Conservation (phyloP, 1,140 invertebrate species). For the Drosophila neocordata region DNA sequence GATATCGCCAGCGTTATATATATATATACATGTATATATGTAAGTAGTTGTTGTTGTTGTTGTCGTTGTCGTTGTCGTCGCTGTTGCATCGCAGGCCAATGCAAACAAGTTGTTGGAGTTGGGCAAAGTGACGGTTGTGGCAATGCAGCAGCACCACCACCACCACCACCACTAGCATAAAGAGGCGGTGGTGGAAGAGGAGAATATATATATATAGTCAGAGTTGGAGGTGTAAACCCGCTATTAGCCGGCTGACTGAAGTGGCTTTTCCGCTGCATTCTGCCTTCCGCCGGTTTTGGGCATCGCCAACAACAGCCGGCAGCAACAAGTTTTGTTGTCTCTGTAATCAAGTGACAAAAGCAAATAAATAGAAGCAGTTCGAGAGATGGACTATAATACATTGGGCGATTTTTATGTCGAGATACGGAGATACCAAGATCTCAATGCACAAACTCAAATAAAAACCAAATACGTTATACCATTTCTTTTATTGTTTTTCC, state of each 20-base stretch:
- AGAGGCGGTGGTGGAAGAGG: conserved; percentile 10
- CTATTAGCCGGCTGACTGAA: conserved; percentile 15
- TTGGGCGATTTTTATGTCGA: no score
- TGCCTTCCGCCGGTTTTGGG: conserved; percentile 59
- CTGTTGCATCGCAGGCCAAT: conserved; percentile 31
- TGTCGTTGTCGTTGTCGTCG: conserved; percentile 7
- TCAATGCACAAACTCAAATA: not conserved
- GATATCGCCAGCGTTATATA: conserved; percentile 39
- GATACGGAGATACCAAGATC: not conserved
- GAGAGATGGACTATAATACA: not conserved
- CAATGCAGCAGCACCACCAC: not conserved
- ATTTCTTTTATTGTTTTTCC: not conserved
- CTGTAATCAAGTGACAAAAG: conserved; percentile 17
- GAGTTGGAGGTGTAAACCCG: conserved; percentile 22
- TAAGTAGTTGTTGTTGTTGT: not conserved
- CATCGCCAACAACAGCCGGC: conserved; percentile 34
- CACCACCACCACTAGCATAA: no score
- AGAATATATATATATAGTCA: not conserved
- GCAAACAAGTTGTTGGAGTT: conserved; percentile 60
- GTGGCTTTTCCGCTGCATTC: conserved; percentile 66
- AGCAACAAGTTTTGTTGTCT: conserved; percentile 58
- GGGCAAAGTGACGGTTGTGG: not conserved
- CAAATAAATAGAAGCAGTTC: conserved; percentile 5
- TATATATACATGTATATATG: no score
- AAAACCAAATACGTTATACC: conserved; percentile 10